Base-by-base conservation (phyloP, 2,113 vertebrate species). In the Xiphophorus couchianus region DNA sequence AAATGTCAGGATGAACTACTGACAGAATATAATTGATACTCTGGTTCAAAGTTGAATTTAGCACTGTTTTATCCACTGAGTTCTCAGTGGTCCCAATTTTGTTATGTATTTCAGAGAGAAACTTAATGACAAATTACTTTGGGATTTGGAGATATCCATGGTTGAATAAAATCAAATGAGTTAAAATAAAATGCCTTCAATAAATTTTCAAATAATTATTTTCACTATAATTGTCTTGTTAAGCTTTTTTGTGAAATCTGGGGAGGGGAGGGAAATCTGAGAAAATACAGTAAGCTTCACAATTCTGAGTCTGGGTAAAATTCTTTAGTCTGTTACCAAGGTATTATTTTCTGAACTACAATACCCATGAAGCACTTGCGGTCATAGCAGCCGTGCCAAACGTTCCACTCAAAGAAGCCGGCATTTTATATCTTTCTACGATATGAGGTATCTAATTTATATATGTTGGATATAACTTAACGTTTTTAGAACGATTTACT, bases 391-490 rank as follows among this genome's bases (percentile, higher is more conserved):
- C 80, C 82, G 86, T 89, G 31, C 76, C 51, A 86, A 87, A 88
- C 71, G 80, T 76, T 83, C 61, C 73, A 19, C 48, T 74, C 71
- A 70, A 74, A 61, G 77, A 89, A 88, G 69, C 82, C 80, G 83
- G 83, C 75, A 70, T 80, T 82, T 86, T 85, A 85, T 83, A 66
- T 82, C 58, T 76, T 72, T 8, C 77, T 86, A 29, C 85, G 89
- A 89, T 48, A 93, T 91, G 91, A 92, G 91, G 91, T 92, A 92
- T 61, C 1, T 25, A 30, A n/a, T 39, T 42, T 28, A 12, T 66
- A 51, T 37, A 28, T 28, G 15, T 79, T 30, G 0, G 0, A 3
- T 0, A 9, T 14, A 27, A 2, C 2, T 0, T 0, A 0, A 0
- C 3, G 0, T 19, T 14, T 67, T 3, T 3, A 0, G 1, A 0